Percentiles rank a stretch among this genome's conserved stretches.
phyloP scores from a whole-genome alignment of 2,888 invertebrate genomes.

The Chrysolina americana region DNA sequence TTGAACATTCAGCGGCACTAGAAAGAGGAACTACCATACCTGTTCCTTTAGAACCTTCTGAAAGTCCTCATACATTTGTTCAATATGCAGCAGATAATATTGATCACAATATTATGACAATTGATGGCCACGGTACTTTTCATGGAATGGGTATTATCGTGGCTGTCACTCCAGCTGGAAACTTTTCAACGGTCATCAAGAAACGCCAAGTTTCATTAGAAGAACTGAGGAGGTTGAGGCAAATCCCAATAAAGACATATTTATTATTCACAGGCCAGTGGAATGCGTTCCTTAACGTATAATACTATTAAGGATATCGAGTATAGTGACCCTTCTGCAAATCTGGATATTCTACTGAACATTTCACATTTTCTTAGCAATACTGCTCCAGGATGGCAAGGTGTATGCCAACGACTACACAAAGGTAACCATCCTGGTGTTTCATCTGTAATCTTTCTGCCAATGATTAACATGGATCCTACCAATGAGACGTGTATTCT shows the following conservation, averaged over 20 bases:
- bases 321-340: neutral
- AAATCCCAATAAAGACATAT: neutral
- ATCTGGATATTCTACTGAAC: neutral
- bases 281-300: neutral
- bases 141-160: constrained; percentile 4
- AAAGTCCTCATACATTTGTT: neutral
- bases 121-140: neutral
- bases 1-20: neutral
- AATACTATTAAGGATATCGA: neutral
- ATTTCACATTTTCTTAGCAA: constrained; percentile 1
- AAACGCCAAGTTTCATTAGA: neutral
- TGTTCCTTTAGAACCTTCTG: neutral
- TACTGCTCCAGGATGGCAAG: neutral
- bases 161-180: neutral
- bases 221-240: neutral
- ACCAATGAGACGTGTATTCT: neutral
- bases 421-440: neutral
- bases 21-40: neutral
- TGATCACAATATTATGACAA: constrained; percentile 6
- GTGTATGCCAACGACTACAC: neutral
- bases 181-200: neutral
- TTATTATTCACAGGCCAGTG: neutral
- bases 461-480: neutral
- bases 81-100: constrained; percentile 2
- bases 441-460: neutral